Evolutionary conservation across 2,797 vertebrate species (phyloP).

Genomic region (Periparus ater): DNA sequence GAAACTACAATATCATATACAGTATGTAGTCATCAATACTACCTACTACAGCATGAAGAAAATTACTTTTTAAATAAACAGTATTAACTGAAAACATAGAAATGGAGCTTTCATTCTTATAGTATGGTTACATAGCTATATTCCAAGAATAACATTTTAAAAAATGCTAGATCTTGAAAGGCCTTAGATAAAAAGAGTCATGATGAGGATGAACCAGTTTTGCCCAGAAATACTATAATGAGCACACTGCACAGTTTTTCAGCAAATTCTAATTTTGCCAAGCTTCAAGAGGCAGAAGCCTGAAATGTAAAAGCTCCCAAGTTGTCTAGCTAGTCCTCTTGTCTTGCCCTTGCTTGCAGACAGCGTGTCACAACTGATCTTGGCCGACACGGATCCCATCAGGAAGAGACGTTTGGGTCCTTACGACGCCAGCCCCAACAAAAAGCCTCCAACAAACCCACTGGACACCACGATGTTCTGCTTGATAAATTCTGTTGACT

Average conservation of each 20-base stretch:
- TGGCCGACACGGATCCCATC: neutral
- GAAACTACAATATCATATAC: conserved; percentile 49
- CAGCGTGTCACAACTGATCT: conserved; percentile 16
- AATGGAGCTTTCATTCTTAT: conserved; percentile 13
- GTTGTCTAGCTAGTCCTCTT: conserved; percentile 55
- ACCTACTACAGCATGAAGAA: conserved; percentile 64
- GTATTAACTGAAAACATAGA: conserved; percentile 35
- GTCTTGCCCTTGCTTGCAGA: neutral
- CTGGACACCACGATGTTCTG: conserved; percentile 96
- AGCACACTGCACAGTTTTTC: conserved; percentile 68
- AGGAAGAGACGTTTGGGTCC: neutral
- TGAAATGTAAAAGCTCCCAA: conserved; percentile 69
- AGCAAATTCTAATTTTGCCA: conserved; percentile 72
- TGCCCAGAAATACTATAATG: conserved; percentile 71
- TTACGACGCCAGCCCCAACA: conserved; percentile 94
- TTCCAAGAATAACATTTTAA: conserved; percentile 57
- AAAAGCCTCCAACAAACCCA: conserved; percentile 95
- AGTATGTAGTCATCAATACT: conserved; percentile 42
- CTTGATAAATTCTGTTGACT: conserved; percentile 96
- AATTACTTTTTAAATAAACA: conserved; percentile 65
- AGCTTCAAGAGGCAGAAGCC: conserved; percentile 70
- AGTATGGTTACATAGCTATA: conserved; percentile 33
- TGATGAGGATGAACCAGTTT: conserved; percentile 63
- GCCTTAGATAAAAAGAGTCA: conserved; percentile 56
- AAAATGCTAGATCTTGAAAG: conserved; percentile 69